Percentiles rank a stretch among this genome's conserved stretches.
Conservation (phyloP, 2,888 invertebrate genomes). For the Ariolimax columbianus region DNA sequence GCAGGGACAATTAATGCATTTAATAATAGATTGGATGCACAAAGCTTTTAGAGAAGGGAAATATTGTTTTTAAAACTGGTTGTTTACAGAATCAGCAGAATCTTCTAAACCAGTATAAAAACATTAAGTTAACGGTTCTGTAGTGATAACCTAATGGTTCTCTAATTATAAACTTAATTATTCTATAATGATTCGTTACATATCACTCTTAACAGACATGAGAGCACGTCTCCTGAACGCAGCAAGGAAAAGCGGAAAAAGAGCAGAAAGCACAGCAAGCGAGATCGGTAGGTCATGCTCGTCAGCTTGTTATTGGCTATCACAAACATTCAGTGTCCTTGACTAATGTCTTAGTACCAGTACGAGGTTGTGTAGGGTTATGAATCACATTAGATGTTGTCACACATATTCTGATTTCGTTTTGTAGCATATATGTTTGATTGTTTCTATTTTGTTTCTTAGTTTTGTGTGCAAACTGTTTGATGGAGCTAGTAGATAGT, state of each 20-base stretch:
- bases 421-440: constrained; percentile 5
- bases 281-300: constrained; percentile 68
- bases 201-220: constrained; percentile 61
- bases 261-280: constrained; percentile 68
- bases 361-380: background rate
- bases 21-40: too few relatives aligned
- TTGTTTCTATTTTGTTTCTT: constrained; percentile 18
- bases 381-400: constrained; percentile 9
- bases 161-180: too few relatives aligned
- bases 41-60: too few relatives aligned
- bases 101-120: too few relatives aligned
- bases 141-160: too few relatives aligned
- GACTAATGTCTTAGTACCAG: background rate
- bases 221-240: constrained; percentile 68
- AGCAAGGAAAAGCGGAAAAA: constrained; percentile 68
- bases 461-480: background rate
- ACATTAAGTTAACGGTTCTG: too few relatives aligned
- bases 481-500: background rate
- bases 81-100: too few relatives aligned
- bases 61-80: too few relatives aligned
- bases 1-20: too few relatives aligned
- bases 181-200: too few relatives aligned
- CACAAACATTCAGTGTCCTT: constrained; percentile 8
- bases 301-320: background rate
- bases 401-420: background rate